Evolutionary conservation across 1,140 invertebrate species (phyloP).

Genomic region (Eubasilissa regina): DNA sequence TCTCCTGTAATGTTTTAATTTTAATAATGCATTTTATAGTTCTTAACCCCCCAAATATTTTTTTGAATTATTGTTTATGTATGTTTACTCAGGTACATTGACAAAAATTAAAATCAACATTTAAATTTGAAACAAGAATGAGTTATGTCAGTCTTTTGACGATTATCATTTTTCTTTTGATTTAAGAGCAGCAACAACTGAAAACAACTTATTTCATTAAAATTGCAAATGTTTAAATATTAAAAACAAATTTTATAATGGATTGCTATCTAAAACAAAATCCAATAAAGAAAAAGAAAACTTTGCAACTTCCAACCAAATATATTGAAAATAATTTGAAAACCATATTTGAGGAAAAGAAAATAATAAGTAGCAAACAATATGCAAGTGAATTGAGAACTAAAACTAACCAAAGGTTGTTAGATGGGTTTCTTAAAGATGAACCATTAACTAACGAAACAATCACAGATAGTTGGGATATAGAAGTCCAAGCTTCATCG

Average conservation of each 20-base stretch:
- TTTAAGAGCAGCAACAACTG: no score
- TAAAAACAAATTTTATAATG: constrained; percentile 4
- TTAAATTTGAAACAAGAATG: no score
- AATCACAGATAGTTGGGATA: constrained; percentile 21
- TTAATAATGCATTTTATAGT: no score
- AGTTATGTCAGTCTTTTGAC: no score
- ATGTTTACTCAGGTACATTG: no score
- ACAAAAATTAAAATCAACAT: no score
- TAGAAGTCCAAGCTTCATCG: constrained; percentile 3
- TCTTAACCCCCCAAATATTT: no score
- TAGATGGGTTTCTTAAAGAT: background rate
- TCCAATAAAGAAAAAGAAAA: background rate
- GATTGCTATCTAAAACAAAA: constrained; percentile 19
- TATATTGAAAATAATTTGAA: constrained; percentile 2
- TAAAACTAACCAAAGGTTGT: constrained; percentile 3
- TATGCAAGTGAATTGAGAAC: background rate
- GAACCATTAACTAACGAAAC: background rate
- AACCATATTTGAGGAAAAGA: constrained; percentile 8
- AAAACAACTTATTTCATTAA: background rate
- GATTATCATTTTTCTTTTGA: no score
- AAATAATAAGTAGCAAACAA: background rate
- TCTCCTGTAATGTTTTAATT: no score
- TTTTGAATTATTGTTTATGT: no score
- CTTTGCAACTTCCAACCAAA: background rate
- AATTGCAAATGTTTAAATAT: background rate